Conservation (phyloP, 1,140 invertebrate species). For the Trichomalopsis sarcophagae region DNA sequence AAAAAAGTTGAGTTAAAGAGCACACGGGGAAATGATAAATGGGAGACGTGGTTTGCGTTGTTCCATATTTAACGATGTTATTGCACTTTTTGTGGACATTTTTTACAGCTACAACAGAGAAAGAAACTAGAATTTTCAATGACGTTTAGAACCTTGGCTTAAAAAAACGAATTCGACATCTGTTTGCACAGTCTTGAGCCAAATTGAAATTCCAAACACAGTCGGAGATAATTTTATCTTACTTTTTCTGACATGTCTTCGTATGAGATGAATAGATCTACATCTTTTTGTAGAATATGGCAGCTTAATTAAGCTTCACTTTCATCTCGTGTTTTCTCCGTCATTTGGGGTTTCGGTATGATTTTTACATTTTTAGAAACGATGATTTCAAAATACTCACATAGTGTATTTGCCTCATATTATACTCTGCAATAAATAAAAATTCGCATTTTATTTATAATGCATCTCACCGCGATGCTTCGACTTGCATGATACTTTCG, state of each 20-base stretch:
- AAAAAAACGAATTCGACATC: too few species aligned
- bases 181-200: too few species aligned
- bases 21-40: background rate
- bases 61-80: background rate
- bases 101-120: too few species aligned
- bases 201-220: too few species aligned
- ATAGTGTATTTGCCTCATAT: background rate
- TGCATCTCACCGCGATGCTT: background rate
- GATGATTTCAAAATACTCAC: background rate
- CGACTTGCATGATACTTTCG: constrained; percentile 2
- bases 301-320: background rate
- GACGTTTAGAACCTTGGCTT: too few species aligned
- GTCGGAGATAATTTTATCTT: too few species aligned
- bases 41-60: background rate
- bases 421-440: background rate
- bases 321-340: background rate
- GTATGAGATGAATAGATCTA: background rate
- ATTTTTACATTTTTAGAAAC: background rate
- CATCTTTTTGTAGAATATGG: too few species aligned
- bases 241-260: too few species aligned
- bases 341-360: background rate
- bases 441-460: constrained; percentile 14
- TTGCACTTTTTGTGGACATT: background rate
- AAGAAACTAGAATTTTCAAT: too few species aligned
- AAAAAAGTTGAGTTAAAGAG: background rate